These are phyloP conservation scores for Sorex araneus DNA, from an alignment of 2,113 vertebrate species.

Conservation along the genomic window DNA sequence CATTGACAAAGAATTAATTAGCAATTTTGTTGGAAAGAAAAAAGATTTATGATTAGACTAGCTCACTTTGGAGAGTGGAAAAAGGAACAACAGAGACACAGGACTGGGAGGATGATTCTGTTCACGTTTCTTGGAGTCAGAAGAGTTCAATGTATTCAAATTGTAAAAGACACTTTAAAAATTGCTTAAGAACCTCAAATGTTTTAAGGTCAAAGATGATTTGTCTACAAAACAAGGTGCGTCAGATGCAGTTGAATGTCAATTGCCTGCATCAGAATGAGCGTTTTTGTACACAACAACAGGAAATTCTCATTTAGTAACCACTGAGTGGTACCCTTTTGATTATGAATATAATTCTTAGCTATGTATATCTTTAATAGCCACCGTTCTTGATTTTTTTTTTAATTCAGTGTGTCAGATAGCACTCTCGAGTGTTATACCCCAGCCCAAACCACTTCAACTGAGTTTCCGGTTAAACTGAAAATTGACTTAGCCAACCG, in stretches of 20 bases:
- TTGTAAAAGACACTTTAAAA: constrained; percentile 56
- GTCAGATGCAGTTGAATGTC: constrained; percentile 51
- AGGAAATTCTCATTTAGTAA: constrained; percentile 54
- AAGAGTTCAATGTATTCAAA: constrained; percentile 34
- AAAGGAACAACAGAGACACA: neutral
- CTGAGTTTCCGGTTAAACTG: constrained; percentile 90
- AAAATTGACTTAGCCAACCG: constrained; percentile 92
- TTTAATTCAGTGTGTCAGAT: constrained; percentile 82
- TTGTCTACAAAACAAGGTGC: neutral
- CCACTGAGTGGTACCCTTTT: constrained; percentile 23
- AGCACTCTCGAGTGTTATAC: constrained; percentile 93
- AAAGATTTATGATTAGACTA: constrained; percentile 38
- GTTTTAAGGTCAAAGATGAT: neutral
- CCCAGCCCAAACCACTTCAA: constrained; percentile 88
- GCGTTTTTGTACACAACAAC: constrained; percentile 3
- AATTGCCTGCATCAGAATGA: constrained; percentile 6
- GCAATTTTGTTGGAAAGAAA: neutral
- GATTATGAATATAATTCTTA: constrained; percentile 65
- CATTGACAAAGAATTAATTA: constrained; percentile 45
- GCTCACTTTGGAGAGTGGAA: neutral
- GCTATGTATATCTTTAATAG: constrained; percentile 45
- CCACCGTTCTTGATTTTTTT: constrained; percentile 60
- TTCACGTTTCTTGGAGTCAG: constrained; percentile 43
- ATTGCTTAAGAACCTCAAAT: constrained; percentile 21
- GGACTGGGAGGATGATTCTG: neutral